Conservation (phyloP, 2,888 invertebrate genomes). For the Eupithecia insigniata region DNA sequence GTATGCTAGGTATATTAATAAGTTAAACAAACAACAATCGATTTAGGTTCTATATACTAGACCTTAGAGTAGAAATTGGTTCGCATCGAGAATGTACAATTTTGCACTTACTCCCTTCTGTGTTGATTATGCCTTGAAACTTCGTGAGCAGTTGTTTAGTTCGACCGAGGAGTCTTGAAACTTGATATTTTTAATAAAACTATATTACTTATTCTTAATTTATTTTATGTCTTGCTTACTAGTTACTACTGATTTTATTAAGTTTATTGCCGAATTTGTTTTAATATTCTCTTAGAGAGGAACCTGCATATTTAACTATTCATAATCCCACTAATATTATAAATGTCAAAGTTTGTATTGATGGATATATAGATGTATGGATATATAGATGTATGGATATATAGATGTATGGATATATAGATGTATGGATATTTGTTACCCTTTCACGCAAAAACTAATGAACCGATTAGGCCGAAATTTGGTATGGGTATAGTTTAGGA, state of each 20-base stretch:
- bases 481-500: no score
- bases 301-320: neutral
- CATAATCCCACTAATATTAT: no score
- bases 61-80: conserved; percentile 47
- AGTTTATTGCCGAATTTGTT: neutral
- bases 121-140: conserved; percentile 60
- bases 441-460: no score
- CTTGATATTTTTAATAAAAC: conserved; percentile 49
- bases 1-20: conserved; percentile 76
- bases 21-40: conserved; percentile 61
- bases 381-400: no score
- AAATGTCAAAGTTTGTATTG: no score
- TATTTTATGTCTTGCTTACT: neutral
- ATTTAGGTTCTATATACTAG: conserved; percentile 32
- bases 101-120: conserved; percentile 63
- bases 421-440: no score
- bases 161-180: conserved; percentile 59
- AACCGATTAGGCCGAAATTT: no score
- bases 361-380: no score
- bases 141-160: conserved; percentile 70
- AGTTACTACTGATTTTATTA: neutral
- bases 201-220: neutral
- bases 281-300: neutral
- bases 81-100: conserved; percentile 43
- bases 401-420: no score